Conservation (phyloP, 2,888 invertebrate genomes). For the Cotesia congregata region DNA sequence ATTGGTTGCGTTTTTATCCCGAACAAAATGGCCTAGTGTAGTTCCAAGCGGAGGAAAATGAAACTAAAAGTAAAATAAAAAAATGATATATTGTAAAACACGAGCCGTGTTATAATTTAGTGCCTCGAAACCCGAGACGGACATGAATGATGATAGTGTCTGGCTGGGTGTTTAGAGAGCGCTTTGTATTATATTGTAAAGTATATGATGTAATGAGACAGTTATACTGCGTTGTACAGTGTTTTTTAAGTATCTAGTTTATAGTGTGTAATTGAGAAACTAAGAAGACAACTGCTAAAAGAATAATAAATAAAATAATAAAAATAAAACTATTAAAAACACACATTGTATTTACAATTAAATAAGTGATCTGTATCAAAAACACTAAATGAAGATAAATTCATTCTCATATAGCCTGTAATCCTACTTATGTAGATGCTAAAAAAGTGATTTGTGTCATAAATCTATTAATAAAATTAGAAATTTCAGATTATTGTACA, state of each 20-base stretch:
- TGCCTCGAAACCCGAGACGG: slow-evolving; percentile 43
- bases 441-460: slow-evolving; percentile 71
- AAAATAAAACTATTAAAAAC: background rate
- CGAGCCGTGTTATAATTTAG: slow-evolving; percentile 44
- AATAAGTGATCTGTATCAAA: slow-evolving; percentile 70
- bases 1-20: background rate
- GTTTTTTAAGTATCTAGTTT: slow-evolving; percentile 71
- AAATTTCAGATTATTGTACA: slow-evolving; percentile 68
- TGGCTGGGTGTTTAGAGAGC: slow-evolving; percentile 44
- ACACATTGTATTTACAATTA: slow-evolving; percentile 68
- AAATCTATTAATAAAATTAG: slow-evolving; percentile 70
- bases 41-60: background rate
- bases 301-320: slow-evolving; percentile 42
- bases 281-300: background rate
- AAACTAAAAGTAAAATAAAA: slow-evolving; percentile 25
- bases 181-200: slow-evolving; percentile 70
- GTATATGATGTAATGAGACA: slow-evolving; percentile 61
- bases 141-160: slow-evolving; percentile 30
- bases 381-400: slow-evolving; percentile 49
- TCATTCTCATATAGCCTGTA: slow-evolving; percentile 70
- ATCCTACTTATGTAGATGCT: slow-evolving; percentile 69
- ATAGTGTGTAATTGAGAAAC: slow-evolving; percentile 68
- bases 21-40: slow-evolving; percentile 27
- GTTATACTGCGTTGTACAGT: slow-evolving; percentile 70
- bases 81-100: slow-evolving; percentile 39